These are phyloP conservation scores for Istiophorus platypterus DNA, from an alignment of 2,113 vertebrate genomes.

Conservation along the genomic window DNA sequence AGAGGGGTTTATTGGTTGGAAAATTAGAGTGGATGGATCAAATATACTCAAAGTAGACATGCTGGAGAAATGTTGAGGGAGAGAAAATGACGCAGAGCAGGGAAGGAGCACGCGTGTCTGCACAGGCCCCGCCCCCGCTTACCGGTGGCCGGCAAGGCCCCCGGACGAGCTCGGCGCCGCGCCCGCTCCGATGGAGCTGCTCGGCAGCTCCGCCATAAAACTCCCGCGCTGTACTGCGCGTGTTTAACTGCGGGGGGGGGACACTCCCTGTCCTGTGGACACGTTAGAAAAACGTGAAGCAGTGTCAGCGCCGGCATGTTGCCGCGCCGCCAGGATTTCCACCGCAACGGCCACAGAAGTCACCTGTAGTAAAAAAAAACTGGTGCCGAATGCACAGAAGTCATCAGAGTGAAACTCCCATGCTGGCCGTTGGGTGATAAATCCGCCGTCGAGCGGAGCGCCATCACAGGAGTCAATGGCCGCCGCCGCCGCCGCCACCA, in stretches of 20 bases:
- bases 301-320: background rate
- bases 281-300: background rate
- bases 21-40: constrained; percentile 49
- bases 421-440: background rate
- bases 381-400: background rate
- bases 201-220: constrained; percentile 19
- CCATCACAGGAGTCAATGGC: constrained; percentile 45
- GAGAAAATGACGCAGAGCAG: constrained; percentile 40
- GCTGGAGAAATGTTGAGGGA: constrained; percentile 30
- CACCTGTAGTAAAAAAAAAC: constrained; percentile 29
- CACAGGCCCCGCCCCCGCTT: constrained; percentile 32
- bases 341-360: background rate
- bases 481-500: constrained; percentile 17
- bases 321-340: background rate
- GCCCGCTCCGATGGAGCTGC: constrained; percentile 23
- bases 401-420: background rate
- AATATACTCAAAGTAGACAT: constrained; percentile 4
- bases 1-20: constrained; percentile 44
- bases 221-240: background rate
- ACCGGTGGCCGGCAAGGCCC: constrained; percentile 1
- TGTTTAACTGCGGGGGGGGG: background rate
- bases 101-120: constrained; percentile 23
- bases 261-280: background rate
- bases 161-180: background rate
- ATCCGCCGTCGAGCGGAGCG: constrained; percentile 15